These are phyloP conservation scores for Rhinichthys klamathensis DNA, from an alignment of 2,113 vertebrate species.

Conservation along the genomic window DNA sequence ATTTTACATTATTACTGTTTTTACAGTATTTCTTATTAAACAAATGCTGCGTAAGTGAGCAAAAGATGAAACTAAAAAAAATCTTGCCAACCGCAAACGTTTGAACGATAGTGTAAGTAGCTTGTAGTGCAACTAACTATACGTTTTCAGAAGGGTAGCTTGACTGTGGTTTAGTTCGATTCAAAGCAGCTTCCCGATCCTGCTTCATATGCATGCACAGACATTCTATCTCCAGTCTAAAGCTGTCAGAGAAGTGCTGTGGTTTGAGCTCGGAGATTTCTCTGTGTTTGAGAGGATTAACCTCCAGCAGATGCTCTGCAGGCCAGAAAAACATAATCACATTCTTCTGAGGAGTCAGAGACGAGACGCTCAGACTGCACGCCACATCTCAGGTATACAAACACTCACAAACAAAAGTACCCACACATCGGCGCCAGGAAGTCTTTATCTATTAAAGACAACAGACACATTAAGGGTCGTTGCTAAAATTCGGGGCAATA, in stretches of 20 bases:
- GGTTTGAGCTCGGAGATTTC: constrained; percentile 14
- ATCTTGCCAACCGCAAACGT: not conserved
- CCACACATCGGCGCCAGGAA: not conserved
- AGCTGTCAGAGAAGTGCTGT: constrained; percentile 15
- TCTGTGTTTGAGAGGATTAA: constrained; percentile 21
- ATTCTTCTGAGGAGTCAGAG: not conserved
- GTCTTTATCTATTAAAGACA: not conserved
- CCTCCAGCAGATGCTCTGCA: not conserved
- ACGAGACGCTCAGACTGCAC: not conserved
- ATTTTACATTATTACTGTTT: not conserved
- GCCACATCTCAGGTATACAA: constrained; percentile 16
- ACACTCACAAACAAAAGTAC: not conserved
- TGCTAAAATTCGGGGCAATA: not conserved
- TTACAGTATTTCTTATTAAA: not conserved
- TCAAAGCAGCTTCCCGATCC: not conserved
- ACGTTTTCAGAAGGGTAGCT: not conserved
- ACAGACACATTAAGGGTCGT: not conserved
- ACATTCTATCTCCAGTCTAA: not conserved
- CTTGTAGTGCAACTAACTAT: not conserved
- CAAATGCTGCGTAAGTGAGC: not conserved
- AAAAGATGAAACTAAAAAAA: not conserved
- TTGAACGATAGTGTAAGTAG: not conserved
- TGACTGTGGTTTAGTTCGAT: not conserved
- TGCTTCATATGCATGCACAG: not conserved
- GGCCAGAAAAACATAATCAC: constrained; percentile 28